Base-by-base conservation (phyloP, 2,113 vertebrate genomes). In the Gadus chalcogrammus region DNA sequence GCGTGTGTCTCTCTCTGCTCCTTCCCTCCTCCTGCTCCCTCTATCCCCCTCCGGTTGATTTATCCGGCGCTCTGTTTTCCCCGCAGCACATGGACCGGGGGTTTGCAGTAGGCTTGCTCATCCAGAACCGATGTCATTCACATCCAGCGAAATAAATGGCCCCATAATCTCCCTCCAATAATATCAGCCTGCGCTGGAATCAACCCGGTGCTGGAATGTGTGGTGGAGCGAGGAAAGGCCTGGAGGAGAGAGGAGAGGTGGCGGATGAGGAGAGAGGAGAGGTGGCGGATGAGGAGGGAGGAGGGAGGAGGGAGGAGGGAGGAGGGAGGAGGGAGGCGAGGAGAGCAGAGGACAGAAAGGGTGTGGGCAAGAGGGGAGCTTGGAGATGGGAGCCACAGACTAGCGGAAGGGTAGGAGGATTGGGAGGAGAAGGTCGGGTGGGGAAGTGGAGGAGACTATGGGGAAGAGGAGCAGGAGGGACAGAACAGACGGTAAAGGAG, bases 121-220 rank as follows among this genome's bases (percentile, higher is more conserved):
- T 93, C 93, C 94, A 94, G 92, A 95, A 93, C 93, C 90, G 61
- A 89, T 94, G 94, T 93, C 94, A 93, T 89, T 93, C 93, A 91
- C 91, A 94, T 93, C 92, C 91, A 91, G 92, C 92, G 91, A 94
- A 95, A 95, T 93, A 93, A 94, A 97, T 94, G 94, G 92, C 93
- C 92, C 93, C 93, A 93, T 95, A 95, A 94, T 95, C 95, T 93
- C 89, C 85, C 92, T 93, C 90, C 91, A 94, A 93, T 94, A 96
- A 95, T 94, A 94, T 17, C 15, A 94, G 92, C 90, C 85, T 72
- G 82, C 42, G 12, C 42, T 13, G 4, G 31, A 35, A 35, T 35
- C 31, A 35, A 35, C 31, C 31, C 31, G 81, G 70, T 93, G 91
- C 85, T 93, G 91, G 86, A 48, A 48, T 48, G 42, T 48, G 42